These are phyloP conservation scores for Campodea augens DNA, from an alignment of 1,140 invertebrate genomes.

Conservation along the genomic window DNA sequence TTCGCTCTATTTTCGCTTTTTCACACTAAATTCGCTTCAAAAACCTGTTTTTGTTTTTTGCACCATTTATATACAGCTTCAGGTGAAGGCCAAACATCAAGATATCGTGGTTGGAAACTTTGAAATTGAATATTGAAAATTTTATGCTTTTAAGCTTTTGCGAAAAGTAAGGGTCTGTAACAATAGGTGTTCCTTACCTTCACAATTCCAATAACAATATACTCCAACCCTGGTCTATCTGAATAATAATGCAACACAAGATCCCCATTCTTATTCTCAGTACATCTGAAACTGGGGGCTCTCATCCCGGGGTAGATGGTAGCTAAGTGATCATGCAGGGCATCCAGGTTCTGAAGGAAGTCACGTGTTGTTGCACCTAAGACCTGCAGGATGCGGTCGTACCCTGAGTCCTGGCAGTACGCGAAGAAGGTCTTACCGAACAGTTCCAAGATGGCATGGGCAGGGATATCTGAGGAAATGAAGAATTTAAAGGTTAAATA, in stretches of 20 bases:
- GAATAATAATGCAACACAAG: constrained; percentile 83
- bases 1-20: too few species aligned
- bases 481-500: constrained; percentile 9
- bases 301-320: constrained; percentile 84
- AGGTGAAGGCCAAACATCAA: too few species aligned
- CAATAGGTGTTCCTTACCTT: too few species aligned
- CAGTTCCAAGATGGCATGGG: constrained; percentile 70
- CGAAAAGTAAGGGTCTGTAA: too few species aligned
- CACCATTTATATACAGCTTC: too few species aligned
- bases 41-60: too few species aligned
- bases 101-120: too few species aligned
- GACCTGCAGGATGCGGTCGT: constrained; percentile 80
- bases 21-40: too few species aligned
- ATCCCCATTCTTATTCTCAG: constrained; percentile 60
- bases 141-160: too few species aligned
- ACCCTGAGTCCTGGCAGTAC: constrained; percentile 84
- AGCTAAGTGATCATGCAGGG: constrained; percentile 79
- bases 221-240: constrained; percentile 73
- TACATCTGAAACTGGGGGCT: constrained; percentile 79
- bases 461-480: constrained; percentile 56
- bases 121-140: too few species aligned
- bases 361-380: constrained; percentile 77
- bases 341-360: constrained; percentile 80
- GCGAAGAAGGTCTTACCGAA: constrained; percentile 90
- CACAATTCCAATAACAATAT: constrained; percentile 85